Evolutionary conservation across 2,888 invertebrate genomes (phyloP).

Genomic region (Platerodrilus igneus): DNA sequence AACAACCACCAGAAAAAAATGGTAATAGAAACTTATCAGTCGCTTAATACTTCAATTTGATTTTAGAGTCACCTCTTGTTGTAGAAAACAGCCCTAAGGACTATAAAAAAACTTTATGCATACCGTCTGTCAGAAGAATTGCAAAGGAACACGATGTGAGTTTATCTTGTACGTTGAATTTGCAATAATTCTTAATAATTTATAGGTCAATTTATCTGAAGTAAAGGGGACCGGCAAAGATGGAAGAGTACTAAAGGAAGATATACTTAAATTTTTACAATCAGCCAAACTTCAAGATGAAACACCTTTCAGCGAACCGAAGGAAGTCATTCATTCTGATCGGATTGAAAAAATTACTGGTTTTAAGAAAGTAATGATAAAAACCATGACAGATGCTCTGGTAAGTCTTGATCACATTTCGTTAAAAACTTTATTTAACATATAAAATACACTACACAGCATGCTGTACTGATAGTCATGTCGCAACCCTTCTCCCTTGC

Average conservation of each 20-base stretch:
- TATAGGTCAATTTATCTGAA: slow-evolving; percentile 62
- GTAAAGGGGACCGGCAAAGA: slow-evolving; percentile 79
- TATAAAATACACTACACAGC: no score
- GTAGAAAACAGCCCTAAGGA: neutral
- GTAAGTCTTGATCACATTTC: slow-evolving; percentile 50
- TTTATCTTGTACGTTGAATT: no score
- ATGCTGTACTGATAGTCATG: no score
- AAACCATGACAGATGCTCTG: slow-evolving; percentile 87
- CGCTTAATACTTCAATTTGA: neutral
- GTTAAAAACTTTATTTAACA: no score
- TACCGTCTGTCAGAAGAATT: slow-evolving; percentile 92
- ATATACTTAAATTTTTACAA: slow-evolving; percentile 65
- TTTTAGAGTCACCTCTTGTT: neutral
- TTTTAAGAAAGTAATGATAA: slow-evolving; percentile 89
- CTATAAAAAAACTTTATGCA: slow-evolving; percentile 43
- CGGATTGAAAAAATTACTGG: slow-evolving; percentile 68
- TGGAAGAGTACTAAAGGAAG: slow-evolving; percentile 93
- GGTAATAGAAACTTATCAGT: slow-evolving; percentile 1
- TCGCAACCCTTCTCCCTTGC: no score
- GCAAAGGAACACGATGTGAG: slow-evolving; percentile 82
- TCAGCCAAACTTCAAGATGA: slow-evolving; percentile 49
- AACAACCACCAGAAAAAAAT: slow-evolving; percentile 3
- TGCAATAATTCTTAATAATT: slow-evolving; percentile 5
- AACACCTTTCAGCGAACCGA: slow-evolving; percentile 13
- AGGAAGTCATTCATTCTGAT: slow-evolving; percentile 40